phyloP scores from a whole-genome alignment of 2,113 vertebrate species.

The Hypomesus transpacificus region DNA sequence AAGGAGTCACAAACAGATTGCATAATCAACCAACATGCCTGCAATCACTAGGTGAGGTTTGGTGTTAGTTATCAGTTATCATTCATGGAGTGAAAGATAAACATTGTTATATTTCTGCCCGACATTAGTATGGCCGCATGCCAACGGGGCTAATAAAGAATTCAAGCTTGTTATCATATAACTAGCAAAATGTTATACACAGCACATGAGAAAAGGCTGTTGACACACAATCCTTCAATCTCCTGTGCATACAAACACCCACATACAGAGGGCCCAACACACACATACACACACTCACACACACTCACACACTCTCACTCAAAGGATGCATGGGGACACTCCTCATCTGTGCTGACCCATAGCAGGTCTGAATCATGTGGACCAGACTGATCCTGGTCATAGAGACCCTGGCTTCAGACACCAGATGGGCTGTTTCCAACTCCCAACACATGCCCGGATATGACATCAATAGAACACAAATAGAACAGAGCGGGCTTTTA shows the following conservation, averaged over 20 bases:
- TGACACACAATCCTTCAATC: not conserved
- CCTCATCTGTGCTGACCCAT: conserved; percentile 25
- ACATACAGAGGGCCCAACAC: not conserved
- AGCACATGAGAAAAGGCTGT: not conserved
- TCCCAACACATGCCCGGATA: not conserved
- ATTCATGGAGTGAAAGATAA: conserved; percentile 21
- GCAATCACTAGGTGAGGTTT: conserved; percentile 9
- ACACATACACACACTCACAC: not conserved
- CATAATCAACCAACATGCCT: conserved; percentile 12
- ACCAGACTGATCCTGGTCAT: not conserved
- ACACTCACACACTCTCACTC: not conserved
- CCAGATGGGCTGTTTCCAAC: not conserved
- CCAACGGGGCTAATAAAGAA: not conserved
- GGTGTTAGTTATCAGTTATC: not conserved
- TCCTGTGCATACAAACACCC: not conserved
- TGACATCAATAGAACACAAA: not conserved
- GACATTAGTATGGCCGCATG: too few relatives aligned
- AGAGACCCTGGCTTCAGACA: conserved; percentile 10
- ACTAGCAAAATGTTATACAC: not conserved
- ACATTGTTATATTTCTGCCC: not conserved
- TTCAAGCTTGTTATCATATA: not conserved
- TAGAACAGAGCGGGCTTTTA: not conserved
- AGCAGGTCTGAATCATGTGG: conserved; percentile 9
- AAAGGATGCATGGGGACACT: not conserved
- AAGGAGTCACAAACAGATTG: conserved; percentile 14